Percentiles rank a stretch among this genome's conserved stretches.
phyloP scores from a whole-genome alignment of 2,797 vertebrate genomes.

The Myotis myotis region DNA sequence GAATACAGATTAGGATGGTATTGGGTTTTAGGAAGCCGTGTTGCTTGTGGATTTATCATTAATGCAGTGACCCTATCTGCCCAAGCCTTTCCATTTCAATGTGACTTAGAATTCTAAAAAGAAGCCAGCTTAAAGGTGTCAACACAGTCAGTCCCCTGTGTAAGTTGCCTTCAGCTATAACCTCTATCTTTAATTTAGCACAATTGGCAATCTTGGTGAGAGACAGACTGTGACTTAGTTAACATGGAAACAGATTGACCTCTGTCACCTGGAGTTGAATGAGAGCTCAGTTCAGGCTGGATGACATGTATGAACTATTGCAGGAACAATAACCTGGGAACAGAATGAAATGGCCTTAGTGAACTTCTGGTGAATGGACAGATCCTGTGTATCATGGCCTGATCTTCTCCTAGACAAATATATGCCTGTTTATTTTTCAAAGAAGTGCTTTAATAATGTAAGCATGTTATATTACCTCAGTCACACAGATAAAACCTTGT shows the following conservation, averaged over 20 bases:
- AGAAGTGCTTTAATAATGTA: not conserved
- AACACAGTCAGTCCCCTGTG: not conserved
- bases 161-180: slow-evolving; percentile 6
- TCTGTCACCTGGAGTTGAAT: slow-evolving; percentile 59
- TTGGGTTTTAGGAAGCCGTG: slow-evolving; percentile 55
- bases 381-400: no score
- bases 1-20: slow-evolving; percentile 68
- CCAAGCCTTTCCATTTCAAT: slow-evolving; percentile 72
- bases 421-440: not conserved
- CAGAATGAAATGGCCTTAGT: not conserved
- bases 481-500: not conserved
- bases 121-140: slow-evolving; percentile 68
- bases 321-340: not conserved
- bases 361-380: not conserved
- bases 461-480: not conserved
- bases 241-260: slow-evolving; percentile 59
- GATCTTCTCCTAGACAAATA: not conserved
- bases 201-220: slow-evolving; percentile 15
- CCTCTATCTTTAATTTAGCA: not conserved
- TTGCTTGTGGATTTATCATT: slow-evolving; percentile 58
- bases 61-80: slow-evolving; percentile 69
- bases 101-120: slow-evolving; percentile 62
- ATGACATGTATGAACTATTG: not conserved
- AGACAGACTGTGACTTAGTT: slow-evolving; percentile 42
- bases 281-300: not conserved